Base-by-base conservation (phyloP, 2,797 vertebrate genomes). In the Girardinus metallicus region DNA sequence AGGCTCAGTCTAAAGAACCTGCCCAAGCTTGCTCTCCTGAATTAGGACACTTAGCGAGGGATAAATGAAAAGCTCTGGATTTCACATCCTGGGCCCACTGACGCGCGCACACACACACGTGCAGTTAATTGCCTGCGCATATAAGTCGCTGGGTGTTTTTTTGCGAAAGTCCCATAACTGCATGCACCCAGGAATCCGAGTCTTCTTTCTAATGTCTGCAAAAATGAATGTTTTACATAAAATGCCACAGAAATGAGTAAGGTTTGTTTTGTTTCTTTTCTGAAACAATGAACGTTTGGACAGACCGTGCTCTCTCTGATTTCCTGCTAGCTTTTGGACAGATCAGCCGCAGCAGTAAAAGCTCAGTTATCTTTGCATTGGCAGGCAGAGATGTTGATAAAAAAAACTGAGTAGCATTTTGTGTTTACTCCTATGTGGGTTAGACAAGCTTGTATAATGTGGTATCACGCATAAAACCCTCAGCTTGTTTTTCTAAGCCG, bases 11-110 rank as follows among this genome's bases (percentile, higher is more conserved):
- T 87, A 75, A 75, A 88, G 85, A 92, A 88, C 94, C 89, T 95
- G 95, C 81, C 92, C 81, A 11, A 90, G 85, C 94, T 89, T 94
- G 93, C 85, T 87, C 85, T 84, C 75, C 80, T 89, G 89, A 91
- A 91, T 94, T 94, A 88, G 89, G 66, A 86, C 87, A 91, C 92
- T 94, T 91, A 90, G 84, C 72, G 57, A 72, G 72, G 83, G 77
- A 89, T 93, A 85, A 90, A 91, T 83, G 84, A 88, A 89, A 91
- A 68, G 75, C 78, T 74, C 55, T 83, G 77, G 85, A 81, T 88
- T 91, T 87, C 72, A 85, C 49, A 83, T 87, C 44, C 60, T 11
- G 26, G 60, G 87, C 81, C 80, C 81, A 79, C 74, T 76, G 43
- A 81, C 83, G 3, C 81, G 79, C 13, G 64, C 49, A 9, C 49